phyloP scores from a whole-genome alignment of 2,888 invertebrate species.

The Dicranocentrus wangi region DNA sequence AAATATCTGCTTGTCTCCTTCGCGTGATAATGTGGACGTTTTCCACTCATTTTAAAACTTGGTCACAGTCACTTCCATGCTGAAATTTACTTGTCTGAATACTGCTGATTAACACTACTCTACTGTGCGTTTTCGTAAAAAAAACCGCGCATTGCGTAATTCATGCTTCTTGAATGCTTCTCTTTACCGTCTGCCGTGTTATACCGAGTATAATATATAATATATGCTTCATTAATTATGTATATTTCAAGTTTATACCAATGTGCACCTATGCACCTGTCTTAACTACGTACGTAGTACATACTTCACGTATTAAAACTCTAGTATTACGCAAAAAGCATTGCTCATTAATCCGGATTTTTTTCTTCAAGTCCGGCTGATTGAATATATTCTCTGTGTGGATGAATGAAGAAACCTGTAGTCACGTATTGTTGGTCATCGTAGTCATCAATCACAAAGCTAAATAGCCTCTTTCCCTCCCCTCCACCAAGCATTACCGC shows the following conservation, averaged over 20 bases:
- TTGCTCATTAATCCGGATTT: constrained; percentile 56
- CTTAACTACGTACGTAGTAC: not conserved
- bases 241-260: no score
- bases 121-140: not conserved
- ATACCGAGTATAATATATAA: no score
- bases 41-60: constrained; percentile 16
- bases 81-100: no score
- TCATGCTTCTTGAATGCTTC: not conserved
- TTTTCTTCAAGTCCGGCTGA: constrained; percentile 27
- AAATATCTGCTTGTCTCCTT: no score
- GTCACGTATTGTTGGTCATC: constrained; percentile 53
- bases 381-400: constrained; percentile 6
- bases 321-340: constrained; percentile 31
- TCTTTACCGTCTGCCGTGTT: no score
- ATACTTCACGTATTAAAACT: not conserved
- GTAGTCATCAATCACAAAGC: constrained; percentile 51
- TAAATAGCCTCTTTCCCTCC: constrained; percentile 13
- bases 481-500: constrained; percentile 1
- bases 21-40: not conserved
- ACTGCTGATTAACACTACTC: not conserved
- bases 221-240: no score
- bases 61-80: not conserved
- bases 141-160: constrained; percentile 26
- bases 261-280: no score
- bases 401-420: constrained; percentile 38